Conservation (phyloP, 2,888 invertebrate genomes). For the Athalia cordata region DNA sequence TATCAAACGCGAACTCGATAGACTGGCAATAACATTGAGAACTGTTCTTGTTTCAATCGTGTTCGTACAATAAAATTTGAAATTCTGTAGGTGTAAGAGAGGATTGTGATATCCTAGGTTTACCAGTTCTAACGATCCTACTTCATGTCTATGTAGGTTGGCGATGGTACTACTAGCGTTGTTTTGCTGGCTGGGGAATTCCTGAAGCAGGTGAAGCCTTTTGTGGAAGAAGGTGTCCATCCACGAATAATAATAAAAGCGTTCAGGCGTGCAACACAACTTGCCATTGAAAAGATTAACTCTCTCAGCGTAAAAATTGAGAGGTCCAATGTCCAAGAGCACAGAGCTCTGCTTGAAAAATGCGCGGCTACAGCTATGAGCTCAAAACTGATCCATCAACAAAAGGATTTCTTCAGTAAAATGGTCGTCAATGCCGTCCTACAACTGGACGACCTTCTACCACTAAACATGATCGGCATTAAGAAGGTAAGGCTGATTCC, state of each 20-base stretch:
- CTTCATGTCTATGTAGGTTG: conserved; percentile 80
- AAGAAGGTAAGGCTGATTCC: conserved; percentile 86
- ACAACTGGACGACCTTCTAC: conserved; percentile 90
- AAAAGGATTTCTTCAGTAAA: conserved; percentile 95
- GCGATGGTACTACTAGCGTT: conserved; percentile 99
- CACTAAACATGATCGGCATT: conserved; percentile 99
- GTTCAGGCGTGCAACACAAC: conserved; percentile 87
- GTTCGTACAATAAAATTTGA: conserved; percentile 59
- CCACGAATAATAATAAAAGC: conserved; percentile 95
- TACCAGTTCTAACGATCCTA: conserved; percentile 24
- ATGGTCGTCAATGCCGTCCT: conserved; percentile 99
- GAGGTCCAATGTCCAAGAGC: conserved; percentile 78
- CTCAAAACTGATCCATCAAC: conserved; percentile 96
- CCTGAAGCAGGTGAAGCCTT: conserved; percentile 94
- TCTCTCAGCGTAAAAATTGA: conserved; percentile 89
- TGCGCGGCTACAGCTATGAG: conserved; percentile 98
- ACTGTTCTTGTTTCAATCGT: conserved; percentile 60
- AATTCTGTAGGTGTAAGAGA: neutral
- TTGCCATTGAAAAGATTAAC: conserved; percentile 89
- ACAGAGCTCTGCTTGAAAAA: conserved; percentile 83
- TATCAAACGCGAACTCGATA: conserved; percentile 57
- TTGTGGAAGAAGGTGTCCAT: conserved; percentile 97
- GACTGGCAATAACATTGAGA: conserved; percentile 62
- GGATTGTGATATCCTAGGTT: neutral
- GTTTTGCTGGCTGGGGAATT: conserved; percentile 97